These are phyloP conservation scores for Diabrotica virgifera DNA, from an alignment of 1,140 invertebrate genomes.

Conservation along the genomic window DNA sequence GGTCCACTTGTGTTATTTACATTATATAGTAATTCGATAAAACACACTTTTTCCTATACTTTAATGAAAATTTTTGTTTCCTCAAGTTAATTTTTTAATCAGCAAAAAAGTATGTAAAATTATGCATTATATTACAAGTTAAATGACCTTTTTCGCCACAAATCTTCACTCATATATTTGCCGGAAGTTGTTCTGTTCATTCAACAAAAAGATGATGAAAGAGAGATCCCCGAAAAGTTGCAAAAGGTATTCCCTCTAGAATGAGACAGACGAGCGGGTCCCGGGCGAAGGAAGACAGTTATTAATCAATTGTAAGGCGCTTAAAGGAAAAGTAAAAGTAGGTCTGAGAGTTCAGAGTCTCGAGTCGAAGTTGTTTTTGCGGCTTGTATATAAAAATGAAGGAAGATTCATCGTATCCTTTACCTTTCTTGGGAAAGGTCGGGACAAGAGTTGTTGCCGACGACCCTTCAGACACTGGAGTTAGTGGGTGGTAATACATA, in stretches of 20 bases:
- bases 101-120: too few species aligned
- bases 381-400: constrained; percentile 26
- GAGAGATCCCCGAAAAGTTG: constrained; percentile 6
- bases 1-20: too few species aligned
- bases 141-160: background rate
- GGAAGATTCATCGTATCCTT: constrained; percentile 22
- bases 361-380: constrained; percentile 22
- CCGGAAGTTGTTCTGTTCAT: background rate
- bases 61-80: too few species aligned
- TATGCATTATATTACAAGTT: too few species aligned
- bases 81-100: too few species aligned
- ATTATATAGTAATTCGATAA: too few species aligned
- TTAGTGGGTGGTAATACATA: too few species aligned
- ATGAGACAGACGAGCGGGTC: constrained; percentile 1
- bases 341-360: constrained; percentile 18
- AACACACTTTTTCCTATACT: too few species aligned
- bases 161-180: background rate
- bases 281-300: constrained; percentile 17
- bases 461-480: too few species aligned
- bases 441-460: background rate
- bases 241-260: constrained; percentile 11
- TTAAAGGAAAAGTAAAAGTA: constrained; percentile 23
- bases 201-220: background rate
- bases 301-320: constrained; percentile 24
- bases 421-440: constrained; percentile 26